A percentile compares a stretch with the other conserved stretches of the same genome.
phyloP scores from a whole-genome alignment of 2,797 vertebrate genomes.

The Gila robusta region DNA sequence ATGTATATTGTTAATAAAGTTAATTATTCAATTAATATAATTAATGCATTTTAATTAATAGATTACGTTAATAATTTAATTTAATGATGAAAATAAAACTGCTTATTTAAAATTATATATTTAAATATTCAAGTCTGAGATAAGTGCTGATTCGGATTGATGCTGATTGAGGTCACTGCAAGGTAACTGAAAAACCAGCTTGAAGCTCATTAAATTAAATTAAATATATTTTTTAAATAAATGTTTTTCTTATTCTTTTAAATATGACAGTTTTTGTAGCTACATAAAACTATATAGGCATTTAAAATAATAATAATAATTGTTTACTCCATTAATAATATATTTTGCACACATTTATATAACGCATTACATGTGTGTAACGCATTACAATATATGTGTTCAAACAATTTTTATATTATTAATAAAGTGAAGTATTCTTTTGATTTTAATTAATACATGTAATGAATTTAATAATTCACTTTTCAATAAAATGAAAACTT shows the following conservation, averaged over 20 bases:
- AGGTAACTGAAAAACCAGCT: neutral
- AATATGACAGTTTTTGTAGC: neutral
- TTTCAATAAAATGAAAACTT: neutral
- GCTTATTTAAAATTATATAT: neutral
- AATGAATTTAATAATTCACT: neutral
- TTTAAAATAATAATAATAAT: neutral
- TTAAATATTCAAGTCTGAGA: constrained; percentile 2
- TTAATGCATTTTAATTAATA: neutral
- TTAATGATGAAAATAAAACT: neutral
- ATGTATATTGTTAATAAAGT: neutral
- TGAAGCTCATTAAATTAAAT: neutral
- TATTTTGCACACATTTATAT: neutral
- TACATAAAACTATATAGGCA: neutral
- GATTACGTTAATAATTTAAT: neutral
- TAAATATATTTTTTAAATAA: neutral
- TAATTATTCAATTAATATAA: neutral
- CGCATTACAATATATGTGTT: neutral
- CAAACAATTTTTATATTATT: neutral
- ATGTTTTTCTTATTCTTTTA: neutral
- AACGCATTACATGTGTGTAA: neutral
- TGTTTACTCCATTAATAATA: neutral
- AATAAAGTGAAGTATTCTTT: neutral
- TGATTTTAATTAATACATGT: neutral
- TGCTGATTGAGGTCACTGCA: constrained; percentile 3
- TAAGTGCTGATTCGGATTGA: neutral